Evolutionary conservation across 2,888 invertebrate genomes (phyloP), one percentile per base, ranked within the genome.

Genomic region (Apomyelois bistriatella): DNA sequence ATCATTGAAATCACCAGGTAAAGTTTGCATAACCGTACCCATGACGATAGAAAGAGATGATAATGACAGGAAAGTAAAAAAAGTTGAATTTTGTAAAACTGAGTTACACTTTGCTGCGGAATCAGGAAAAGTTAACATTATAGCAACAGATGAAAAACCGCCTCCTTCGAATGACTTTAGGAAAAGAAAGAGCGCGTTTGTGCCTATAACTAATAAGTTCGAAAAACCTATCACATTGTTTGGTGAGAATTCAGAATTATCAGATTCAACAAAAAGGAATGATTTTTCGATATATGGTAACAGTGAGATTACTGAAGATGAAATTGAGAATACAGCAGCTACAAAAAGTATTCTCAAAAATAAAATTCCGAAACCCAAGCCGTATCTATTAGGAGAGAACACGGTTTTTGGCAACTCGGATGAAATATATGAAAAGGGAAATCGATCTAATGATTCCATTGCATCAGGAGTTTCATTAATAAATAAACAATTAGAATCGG

Each of bases 71-170:
- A 92, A 89, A 72, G 85, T 91, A 1, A 95, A 96, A 75, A 95
- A 93, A 79, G 96, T 97, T 0, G 96, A 94, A 68, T 97, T 97
- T 79, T 95, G 96, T 73, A 96, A 96, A 85, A 96, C 96, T 0
- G 97, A 97, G 85, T 93, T 97, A 22, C 97, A 97, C 78, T 96
- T 96, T 75, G 94, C 96, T 0, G 95, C 95, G 12, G 96, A 96
- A 73, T 95, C 96, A 1, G 97, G 97, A 0, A 93, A 94, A 66
- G 95, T 97, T 0, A 96, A 96, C 72, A 96, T 97, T 55, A 96
- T 97, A 32, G 96, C 96, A 72, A 96, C 96, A 0, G 96, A 96
- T 78, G 95, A 95, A 58, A 96, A 97, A 76, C 96, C 96, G 42
- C 96, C 96, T 8, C 95, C 96, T 4, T 94, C 95, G 0, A 95